Percentiles rank a stretch among this genome's conserved stretches.
Conservation (phyloP, 2,113 vertebrate species). For the Salminus brasiliensis region DNA sequence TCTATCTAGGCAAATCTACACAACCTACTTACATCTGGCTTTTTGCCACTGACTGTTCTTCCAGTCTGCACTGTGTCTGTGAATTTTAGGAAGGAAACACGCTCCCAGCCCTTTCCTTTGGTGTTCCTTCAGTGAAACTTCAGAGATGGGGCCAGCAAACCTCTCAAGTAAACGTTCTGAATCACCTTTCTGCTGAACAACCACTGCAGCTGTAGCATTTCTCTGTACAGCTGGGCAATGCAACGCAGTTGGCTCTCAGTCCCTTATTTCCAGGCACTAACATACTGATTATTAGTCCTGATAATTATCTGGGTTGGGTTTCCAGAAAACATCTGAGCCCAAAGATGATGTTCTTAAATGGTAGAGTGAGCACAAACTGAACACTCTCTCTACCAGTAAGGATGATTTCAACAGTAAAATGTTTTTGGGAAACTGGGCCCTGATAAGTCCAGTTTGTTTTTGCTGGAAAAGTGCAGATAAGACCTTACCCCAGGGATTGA, state of each 20-base stretch:
- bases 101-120: constrained; percentile 41
- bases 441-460: no score
- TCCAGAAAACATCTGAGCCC: not conserved
- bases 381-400: no score
- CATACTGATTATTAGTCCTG: not conserved
- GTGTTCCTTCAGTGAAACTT: not conserved
- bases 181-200: not conserved
- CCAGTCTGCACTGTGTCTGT: constrained; percentile 13
- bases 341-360: no score
- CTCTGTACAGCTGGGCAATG: not conserved
- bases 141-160: constrained; percentile 1
- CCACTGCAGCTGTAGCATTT: constrained; percentile 21
- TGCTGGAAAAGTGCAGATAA: no score
- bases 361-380: no score
- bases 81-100: constrained; percentile 44
- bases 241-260: no score
- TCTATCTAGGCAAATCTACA: not conserved
- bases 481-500: no score
- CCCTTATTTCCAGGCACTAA: not conserved
- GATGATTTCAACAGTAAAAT: no score
- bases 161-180: constrained; percentile 5
- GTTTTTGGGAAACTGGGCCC: no score
- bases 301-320: not conserved
- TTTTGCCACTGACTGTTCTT: constrained; percentile 23
- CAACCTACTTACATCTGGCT: constrained; percentile 3